Percentiles rank a stretch among this genome's conserved stretches.
phyloP scores from a whole-genome alignment of 2,888 invertebrate genomes.

The Hipparchia sbordonii region DNA sequence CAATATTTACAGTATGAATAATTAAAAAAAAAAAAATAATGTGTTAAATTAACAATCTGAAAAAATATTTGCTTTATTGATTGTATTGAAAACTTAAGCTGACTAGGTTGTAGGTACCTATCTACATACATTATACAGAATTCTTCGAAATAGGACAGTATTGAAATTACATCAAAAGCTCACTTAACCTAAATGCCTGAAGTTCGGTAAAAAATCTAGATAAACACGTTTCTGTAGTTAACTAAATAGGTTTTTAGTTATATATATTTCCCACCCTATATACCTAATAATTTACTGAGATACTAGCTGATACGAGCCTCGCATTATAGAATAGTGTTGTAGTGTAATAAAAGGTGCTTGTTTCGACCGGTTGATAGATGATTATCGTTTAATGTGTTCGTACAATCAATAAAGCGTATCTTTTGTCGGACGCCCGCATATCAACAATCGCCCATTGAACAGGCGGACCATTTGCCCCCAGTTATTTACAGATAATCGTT shows the following conservation, averaged over 20 bases:
- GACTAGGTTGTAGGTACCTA: background rate
- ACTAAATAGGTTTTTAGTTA: too few relatives aligned
- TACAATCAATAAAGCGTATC: conserved; percentile 57
- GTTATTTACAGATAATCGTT: conserved; percentile 48
- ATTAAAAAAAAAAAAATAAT: background rate
- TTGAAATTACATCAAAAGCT: background rate
- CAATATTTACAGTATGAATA: background rate
- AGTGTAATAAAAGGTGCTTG: conserved; percentile 26
- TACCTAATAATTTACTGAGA: background rate
- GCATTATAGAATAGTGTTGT: conserved; percentile 24
- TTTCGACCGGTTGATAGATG: conserved; percentile 31
- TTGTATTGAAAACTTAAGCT: background rate
- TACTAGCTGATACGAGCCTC: conserved; percentile 4
- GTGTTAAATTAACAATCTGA: background rate
- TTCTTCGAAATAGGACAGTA: background rate
- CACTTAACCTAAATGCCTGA: too few relatives aligned
- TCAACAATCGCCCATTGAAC: conserved; percentile 53
- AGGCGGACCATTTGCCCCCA: conserved; percentile 53
- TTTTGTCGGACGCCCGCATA: conserved; percentile 65
- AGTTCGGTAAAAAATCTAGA: background rate
- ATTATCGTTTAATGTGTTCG: conserved; percentile 46
- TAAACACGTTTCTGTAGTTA: too few relatives aligned
- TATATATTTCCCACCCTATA: background rate
- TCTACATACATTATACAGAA: background rate
- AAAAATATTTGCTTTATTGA: background rate